Conservation (phyloP, 2,797 vertebrate species). For the Onychomys torridus region DNA sequence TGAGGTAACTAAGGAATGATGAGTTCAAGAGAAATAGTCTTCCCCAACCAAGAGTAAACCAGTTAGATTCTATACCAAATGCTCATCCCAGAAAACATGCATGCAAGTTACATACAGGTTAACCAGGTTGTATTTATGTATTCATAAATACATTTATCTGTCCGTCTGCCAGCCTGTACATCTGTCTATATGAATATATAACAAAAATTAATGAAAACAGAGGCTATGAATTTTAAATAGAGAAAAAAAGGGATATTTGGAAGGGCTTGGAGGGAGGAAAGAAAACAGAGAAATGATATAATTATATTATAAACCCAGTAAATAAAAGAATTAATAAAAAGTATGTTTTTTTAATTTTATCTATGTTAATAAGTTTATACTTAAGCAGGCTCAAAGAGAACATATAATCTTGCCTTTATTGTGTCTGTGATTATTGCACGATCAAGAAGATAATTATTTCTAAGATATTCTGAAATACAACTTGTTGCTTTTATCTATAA, state of each 20-base stretch:
- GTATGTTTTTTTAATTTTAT: neutral
- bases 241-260: neutral
- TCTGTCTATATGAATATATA: neutral
- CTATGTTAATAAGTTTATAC: neutral
- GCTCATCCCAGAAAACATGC: neutral
- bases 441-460: slow-evolving; percentile 38
- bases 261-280: neutral
- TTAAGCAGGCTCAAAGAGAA: neutral
- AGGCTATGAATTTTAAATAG: neutral
- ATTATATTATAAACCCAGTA: neutral
- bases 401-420: neutral
- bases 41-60: neutral
- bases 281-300: too few species aligned
- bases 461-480: slow-evolving; percentile 20
- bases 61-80: too few species aligned
- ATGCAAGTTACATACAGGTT: neutral
- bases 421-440: neutral
- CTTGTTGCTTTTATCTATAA: neutral
- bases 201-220: neutral
- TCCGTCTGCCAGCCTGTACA: neutral
- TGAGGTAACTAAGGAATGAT: neutral
- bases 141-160: neutral
- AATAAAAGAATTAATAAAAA: neutral
- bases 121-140: neutral
- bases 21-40: neutral